Percentiles rank a stretch among this genome's conserved stretches.
Conservation (phyloP, 2,113 vertebrate genomes). For the Perca fluviatilis region DNA sequence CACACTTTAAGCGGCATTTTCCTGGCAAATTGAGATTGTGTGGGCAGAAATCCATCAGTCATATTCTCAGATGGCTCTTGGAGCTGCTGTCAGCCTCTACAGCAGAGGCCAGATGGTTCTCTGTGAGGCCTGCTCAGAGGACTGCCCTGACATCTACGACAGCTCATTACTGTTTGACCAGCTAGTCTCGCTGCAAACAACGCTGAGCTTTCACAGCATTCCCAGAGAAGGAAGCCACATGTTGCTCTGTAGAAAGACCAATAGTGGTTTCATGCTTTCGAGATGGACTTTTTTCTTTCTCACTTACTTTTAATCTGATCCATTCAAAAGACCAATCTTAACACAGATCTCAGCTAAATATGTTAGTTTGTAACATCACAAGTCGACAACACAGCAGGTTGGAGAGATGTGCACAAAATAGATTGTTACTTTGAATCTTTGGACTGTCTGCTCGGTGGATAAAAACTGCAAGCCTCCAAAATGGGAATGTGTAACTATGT, state of each 20-base stretch:
- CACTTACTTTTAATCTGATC: background rate
- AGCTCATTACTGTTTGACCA: conserved; percentile 64
- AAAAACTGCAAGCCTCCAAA: background rate
- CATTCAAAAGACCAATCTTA: background rate
- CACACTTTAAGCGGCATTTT: conserved; percentile 62
- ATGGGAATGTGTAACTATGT: background rate
- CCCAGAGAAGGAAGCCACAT: conserved; percentile 23
- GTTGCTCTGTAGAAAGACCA: conserved; percentile 4
- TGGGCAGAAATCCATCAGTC: conserved; percentile 66
- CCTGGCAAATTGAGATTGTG: conserved; percentile 40
- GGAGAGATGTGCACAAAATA: background rate
- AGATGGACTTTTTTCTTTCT: background rate
- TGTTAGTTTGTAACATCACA: background rate
- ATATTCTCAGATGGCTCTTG: conserved; percentile 57
- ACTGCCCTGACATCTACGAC: conserved; percentile 38
- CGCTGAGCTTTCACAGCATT: conserved; percentile 7
- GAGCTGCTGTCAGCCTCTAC: conserved; percentile 54
- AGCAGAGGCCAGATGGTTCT: conserved; percentile 62
- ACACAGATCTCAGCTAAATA: background rate
- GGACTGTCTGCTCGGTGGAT: background rate
- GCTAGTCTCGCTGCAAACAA: conserved; percentile 50
- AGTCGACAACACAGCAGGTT: background rate
- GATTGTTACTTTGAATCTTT: background rate
- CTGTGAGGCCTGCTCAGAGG: conserved; percentile 30
- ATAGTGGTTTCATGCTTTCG: background rate